Percentiles rank a stretch among this genome's conserved stretches.
Evolutionary conservation across 1,140 invertebrate genomes (phyloP).

Genomic region (Danaus plexippus): DNA sequence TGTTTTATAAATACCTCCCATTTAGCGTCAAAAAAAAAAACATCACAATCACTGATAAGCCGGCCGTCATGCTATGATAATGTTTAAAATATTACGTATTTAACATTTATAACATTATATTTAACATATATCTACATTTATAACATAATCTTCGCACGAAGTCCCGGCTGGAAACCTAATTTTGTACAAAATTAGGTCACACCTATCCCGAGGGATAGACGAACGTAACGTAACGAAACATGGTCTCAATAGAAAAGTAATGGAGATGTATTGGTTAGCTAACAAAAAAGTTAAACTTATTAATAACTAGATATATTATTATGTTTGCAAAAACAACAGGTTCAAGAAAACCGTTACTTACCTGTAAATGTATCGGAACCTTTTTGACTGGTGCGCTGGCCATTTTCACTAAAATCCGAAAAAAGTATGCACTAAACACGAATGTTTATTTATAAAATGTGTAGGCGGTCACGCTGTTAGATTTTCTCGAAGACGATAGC

Average conservation of each 20-base stretch:
- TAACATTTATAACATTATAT: no score
- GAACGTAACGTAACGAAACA: background rate
- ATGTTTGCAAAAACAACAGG: conserved; percentile 30
- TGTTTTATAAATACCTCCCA: no score
- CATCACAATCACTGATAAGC: no score
- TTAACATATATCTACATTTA: no score
- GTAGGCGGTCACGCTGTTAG: conserved; percentile 43
- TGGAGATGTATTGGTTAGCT: background rate
- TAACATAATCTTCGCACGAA: conserved; percentile 10
- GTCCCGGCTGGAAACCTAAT: conserved; percentile 39
- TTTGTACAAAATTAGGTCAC: conserved; percentile 46
- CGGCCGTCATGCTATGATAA: no score
- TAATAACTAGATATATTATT: conserved; percentile 11
- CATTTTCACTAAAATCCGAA: conserved; percentile 48
- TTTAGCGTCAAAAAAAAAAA: no score
- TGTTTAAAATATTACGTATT: no score
- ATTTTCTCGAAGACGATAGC: conserved; percentile 32
- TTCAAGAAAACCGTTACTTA: conserved; percentile 59
- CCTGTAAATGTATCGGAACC: conserved; percentile 94
- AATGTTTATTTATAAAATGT: conserved; percentile 56
- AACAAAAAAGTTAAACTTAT: conserved; percentile 3
- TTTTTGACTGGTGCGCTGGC: conserved; percentile 84
- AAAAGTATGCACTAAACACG: conserved; percentile 48
- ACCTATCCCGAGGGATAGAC: conserved; percentile 22
- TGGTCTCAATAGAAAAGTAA: background rate